Base-by-base conservation (phyloP, 2,797 vertebrate genomes). In the Phoxinus dragarum region DNA sequence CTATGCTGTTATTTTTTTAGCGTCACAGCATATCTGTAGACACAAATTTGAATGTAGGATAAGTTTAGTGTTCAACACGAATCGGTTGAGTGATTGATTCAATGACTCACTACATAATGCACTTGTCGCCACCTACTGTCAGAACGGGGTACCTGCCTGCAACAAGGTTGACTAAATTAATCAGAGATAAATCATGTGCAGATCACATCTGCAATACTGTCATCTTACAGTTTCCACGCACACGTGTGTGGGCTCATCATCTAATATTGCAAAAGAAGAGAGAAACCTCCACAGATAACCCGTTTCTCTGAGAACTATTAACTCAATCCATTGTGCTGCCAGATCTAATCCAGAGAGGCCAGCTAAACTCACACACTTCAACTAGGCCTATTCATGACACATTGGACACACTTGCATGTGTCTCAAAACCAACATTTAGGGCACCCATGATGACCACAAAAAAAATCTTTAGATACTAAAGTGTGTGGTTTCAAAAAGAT, bases 351-450 rank as follows among this genome's bases (percentile, higher is more conserved):
- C 78, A 80, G 34, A 19, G 38, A 83, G 84, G 79, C 31, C 19
- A 86, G 81, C 40, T 47, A 11, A 81, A 69, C 44, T 7, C 34
- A 59, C 71, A 81, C 56, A 61, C 86, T 31, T 52, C 40, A 87
- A 90, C 85, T 61, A 83, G 72, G 76, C 67, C 79, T 67, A 68
- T 83, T 85, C 86, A 88, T 88, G 86, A 89, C 78, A 92, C 89
- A 71, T 10, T 74, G 71, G 27, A 67, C 54, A 66, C 54, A 36
- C 21, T 74, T 9, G 12, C 31, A 27, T 2, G 54, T 8, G 27
- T 66, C 71, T 52, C 42, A 82, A 74, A 82, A 38, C 21, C 56
- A 54, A n/a, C n/a, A 69, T 78, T 54, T 31, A 23, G 16, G 11
- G 27, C 27, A 47, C 81, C 69, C 36, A 21, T 14, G 34, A 49